A percentile compares a stretch with the other conserved stretches of the same genome.
These are phyloP conservation scores for Saxicola maurus DNA, from an alignment of 2,797 vertebrate species.

Conservation along the genomic window DNA sequence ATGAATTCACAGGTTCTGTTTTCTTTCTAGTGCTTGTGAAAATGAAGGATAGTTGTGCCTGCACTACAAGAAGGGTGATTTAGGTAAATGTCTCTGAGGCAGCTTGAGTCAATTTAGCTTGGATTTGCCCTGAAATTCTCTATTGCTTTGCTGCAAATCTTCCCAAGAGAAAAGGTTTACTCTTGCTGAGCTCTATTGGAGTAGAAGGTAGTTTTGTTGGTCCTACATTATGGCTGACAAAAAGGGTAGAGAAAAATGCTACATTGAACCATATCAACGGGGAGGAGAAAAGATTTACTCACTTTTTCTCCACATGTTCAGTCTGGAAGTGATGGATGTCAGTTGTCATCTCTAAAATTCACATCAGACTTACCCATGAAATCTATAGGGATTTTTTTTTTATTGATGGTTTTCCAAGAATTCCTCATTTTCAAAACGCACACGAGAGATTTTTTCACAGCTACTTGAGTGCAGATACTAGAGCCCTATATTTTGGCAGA, in stretches of 20 bases:
- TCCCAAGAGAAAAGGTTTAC: constrained; percentile 11
- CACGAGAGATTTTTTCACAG: background rate
- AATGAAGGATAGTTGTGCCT: constrained; percentile 44
- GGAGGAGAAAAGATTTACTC: background rate
- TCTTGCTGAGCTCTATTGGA: background rate
- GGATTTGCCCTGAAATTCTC: constrained; percentile 16
- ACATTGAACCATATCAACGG: background rate
- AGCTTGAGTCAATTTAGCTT: constrained; percentile 35
- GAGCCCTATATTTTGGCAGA: background rate
- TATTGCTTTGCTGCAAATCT: constrained; percentile 1
- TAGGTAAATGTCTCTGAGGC: constrained; percentile 28
- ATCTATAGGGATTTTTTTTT: background rate
- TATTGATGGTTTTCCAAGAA: background rate
- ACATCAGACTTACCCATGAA: background rate
- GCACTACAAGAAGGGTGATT: constrained; percentile 22
- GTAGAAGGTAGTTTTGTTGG: background rate
- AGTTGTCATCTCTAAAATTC: background rate
- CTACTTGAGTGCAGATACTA: background rate
- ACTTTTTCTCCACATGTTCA: background rate
- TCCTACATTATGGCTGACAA: background rate
- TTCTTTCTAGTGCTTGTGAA: constrained; percentile 33
- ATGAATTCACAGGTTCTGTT: constrained; percentile 10
- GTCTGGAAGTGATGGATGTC: background rate
- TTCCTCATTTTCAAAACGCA: background rate
- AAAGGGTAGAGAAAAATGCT: background rate